Base-by-base conservation (phyloP, 2,113 vertebrate species). In the Tetrao urogallus region DNA sequence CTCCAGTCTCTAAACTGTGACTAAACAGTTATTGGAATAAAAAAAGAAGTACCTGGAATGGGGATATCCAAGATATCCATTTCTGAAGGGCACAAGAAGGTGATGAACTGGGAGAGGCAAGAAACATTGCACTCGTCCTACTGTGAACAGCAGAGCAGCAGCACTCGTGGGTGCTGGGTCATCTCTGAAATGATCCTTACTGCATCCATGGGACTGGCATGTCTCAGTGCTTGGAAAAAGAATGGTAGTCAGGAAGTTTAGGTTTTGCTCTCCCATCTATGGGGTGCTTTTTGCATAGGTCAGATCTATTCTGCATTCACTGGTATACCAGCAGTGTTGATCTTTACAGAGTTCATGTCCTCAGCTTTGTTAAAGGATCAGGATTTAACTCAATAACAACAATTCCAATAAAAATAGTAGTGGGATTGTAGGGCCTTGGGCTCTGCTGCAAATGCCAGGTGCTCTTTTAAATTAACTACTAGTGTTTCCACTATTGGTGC, bases 131-230 rank as follows among this genome's bases (percentile, higher is more conserved):
- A 30, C 19, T 21, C 21, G 6, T 47, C 30, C 65, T 47, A 24
- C 28, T n/a, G 10, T 5, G 21, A n/a, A 67, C 24, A 90, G 40
- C 38, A 92, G 32, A 70, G 54, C 38, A 61, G 28, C 25, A 52
- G 65, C 34, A 15, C 32, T 28, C 2, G 0, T 10, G 6, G 21
- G 3, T 19, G 8, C 16, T 64, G 13, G 22, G 13, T 7, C 42
- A 27, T 36, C 56, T 56, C 7, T 0, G 0, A 88, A 80, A 30
- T 4, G 4, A 58, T 48, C 36, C 40, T 86, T 36, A 64, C 30
- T 34, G n/a, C 0, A 0, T 22, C 43, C 45, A 32, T 32, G 47
- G 30, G 65, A 30, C 28, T 11, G 34, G 12, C 38, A 13, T 3
- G 3, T 18, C 22, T 82, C 48, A 45, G 43, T 25, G 19, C 19